Base-by-base conservation (phyloP, 1,140 invertebrate genomes). In the Leptopilina clavipes region DNA sequence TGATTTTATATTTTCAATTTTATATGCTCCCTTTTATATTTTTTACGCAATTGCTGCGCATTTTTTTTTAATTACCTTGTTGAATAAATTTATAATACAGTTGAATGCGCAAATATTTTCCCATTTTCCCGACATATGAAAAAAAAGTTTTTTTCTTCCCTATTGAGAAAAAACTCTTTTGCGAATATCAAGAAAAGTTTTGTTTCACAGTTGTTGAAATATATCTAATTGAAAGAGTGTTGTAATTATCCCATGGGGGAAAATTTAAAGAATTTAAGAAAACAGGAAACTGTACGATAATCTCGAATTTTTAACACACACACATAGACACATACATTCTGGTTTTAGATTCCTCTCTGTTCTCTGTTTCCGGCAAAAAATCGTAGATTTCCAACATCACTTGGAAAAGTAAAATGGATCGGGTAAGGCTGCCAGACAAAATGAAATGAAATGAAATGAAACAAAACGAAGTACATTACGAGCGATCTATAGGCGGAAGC, bases 401-500 rank as follows among this genome's bases (percentile, higher is more conserved):
- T 25, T 65, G 22, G 59, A 65, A 40, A 65, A 65, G 59, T 65
- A 65, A 22, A 65, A 65, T 65, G 59, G 22, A n/a, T 65, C 59
- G 59, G 59, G 59, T 65, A 65, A 65, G 59, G 25, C 59, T 65
- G 59, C 22, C 19, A 65, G 59, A 65, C 59, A 31, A 65, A 65
- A 65, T 65, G 59, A 65, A 59, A 59, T 59, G 56, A 59, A 59
- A 59, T 65, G 56, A 65, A 65, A 65, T 65, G 22, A 65, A 65
- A 65, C 72, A 70, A 40, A 72, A 56, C 71, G 71, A 70, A 52
- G 70, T 65, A 65, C 72, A 54, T 73, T 73, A 48, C 72, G 43
- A 73, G 72, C 48, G 72, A 73, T 73, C 72, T 73, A 31, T 79
- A 73, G 78, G 73, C 74, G 78, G 79, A 73, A 80, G 79, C 79